Conservation (phyloP, 2,113 vertebrate genomes). For the Balaeniceps rex region DNA sequence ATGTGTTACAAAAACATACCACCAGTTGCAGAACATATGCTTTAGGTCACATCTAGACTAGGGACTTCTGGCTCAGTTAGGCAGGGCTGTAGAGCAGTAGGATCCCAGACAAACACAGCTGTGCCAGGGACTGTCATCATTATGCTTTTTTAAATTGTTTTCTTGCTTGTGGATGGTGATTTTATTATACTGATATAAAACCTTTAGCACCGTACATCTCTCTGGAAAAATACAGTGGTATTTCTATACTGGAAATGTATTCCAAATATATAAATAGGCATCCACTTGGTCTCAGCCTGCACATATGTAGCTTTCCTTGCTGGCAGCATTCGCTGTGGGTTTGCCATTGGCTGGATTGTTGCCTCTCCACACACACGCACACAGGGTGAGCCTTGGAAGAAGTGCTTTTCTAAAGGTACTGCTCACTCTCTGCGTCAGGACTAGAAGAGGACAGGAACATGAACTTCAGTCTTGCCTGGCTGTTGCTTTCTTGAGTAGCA, state of each 20-base stretch:
- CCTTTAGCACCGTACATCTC: neutral
- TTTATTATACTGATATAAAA: neutral
- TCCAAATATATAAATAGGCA: neutral
- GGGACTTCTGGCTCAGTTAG: neutral
- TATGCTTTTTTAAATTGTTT: neutral
- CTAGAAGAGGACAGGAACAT: neutral
- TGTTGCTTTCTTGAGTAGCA: neutral
- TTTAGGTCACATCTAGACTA: slow-evolving; percentile 10
- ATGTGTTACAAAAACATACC: neutral
- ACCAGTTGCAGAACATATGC: neutral
- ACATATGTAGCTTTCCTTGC: neutral
- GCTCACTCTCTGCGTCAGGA: neutral
- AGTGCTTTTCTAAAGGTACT: neutral
- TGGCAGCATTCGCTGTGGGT: neutral
- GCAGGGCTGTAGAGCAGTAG: neutral
- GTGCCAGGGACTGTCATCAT: neutral
- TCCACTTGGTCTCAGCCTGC: neutral
- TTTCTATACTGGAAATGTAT: neutral
- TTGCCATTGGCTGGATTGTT: neutral
- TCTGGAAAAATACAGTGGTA: neutral
- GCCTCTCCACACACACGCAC: accelerated
- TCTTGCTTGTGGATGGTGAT: neutral
- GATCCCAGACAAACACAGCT: neutral
- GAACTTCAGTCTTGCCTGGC: neutral
- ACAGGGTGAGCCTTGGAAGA: neutral